Conservation (phyloP, 2,797 vertebrate genomes). For the Arremon aurantiirostris region DNA sequence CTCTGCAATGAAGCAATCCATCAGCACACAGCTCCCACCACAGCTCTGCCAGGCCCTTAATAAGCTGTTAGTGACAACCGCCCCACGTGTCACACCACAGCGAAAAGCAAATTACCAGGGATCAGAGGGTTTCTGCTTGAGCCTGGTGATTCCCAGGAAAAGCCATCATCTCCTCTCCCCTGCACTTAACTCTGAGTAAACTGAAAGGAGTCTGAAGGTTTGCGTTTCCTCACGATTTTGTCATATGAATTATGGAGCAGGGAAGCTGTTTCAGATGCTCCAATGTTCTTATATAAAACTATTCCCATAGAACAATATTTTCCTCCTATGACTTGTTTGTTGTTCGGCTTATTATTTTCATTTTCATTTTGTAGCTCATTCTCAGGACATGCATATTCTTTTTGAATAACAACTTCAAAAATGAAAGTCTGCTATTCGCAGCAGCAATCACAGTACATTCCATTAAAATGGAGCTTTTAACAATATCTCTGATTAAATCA, state of each 20-base stretch:
- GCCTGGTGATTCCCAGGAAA: neutral
- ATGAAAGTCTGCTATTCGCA: neutral
- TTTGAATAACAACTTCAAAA: slow-evolving; percentile 7
- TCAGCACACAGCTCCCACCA: neutral
- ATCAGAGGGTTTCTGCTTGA: neutral
- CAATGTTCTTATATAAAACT: neutral
- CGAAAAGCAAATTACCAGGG: neutral
- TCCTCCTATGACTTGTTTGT: neutral
- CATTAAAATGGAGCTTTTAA: slow-evolving; percentile 25
- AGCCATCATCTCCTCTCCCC: neutral
- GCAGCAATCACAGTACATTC: slow-evolving; percentile 32
- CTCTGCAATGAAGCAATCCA: neutral
- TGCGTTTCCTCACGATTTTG: neutral
- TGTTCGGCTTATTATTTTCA: neutral
- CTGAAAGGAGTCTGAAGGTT: neutral
- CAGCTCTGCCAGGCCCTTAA: neutral
- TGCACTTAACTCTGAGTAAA: neutral
- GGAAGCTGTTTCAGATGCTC: neutral
- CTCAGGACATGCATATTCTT: neutral
- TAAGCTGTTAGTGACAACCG: neutral
- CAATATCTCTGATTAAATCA: slow-evolving; percentile 39
- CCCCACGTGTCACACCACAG: neutral
- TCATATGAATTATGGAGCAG: neutral
- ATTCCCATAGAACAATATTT: neutral
- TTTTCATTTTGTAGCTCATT: neutral